phyloP scores from a whole-genome alignment of 2,888 invertebrate species.

The Hyposoter didymator region DNA sequence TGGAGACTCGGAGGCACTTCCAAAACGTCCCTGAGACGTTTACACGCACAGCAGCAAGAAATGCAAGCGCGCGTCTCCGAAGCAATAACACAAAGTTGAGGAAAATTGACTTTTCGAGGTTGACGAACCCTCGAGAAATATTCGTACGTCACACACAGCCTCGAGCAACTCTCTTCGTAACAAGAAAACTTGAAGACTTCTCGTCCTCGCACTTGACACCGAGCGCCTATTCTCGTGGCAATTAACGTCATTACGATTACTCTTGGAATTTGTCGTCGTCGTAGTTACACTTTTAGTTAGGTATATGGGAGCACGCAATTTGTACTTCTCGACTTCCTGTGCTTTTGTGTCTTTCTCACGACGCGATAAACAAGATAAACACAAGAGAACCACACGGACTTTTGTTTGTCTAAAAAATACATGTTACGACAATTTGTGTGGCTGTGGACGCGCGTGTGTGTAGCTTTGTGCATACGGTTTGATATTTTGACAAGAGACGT shows the following conservation, averaged over 20 bases:
- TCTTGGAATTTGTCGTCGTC: conserved; percentile 49
- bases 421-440: background rate
- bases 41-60: background rate
- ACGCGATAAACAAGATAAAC: background rate
- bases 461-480: background rate
- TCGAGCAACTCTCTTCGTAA: conserved; percentile 33
- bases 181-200: conserved; percentile 27
- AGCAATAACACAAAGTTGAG: conserved; percentile 8
- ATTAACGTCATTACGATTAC: conserved; percentile 47
- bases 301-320: conserved; percentile 7
- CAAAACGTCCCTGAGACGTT: background rate
- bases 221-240: conserved; percentile 14
- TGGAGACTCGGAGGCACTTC: conserved; percentile 19
- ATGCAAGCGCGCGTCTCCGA: conserved; percentile 6
- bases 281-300: conserved; percentile 24
- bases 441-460: too few species aligned
- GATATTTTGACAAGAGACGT: conserved; percentile 20
- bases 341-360: conserved; percentile 13
- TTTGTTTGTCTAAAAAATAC: background rate
- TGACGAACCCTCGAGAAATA: conserved; percentile 13
- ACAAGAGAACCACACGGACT: background rate
- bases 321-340: conserved; percentile 34
- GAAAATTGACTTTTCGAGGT: conserved; percentile 25
- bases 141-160: background rate
- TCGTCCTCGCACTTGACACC: conserved; percentile 51